phyloP scores from a whole-genome alignment of 2,888 invertebrate species.

The Rambutsinella grinnellia region DNA sequence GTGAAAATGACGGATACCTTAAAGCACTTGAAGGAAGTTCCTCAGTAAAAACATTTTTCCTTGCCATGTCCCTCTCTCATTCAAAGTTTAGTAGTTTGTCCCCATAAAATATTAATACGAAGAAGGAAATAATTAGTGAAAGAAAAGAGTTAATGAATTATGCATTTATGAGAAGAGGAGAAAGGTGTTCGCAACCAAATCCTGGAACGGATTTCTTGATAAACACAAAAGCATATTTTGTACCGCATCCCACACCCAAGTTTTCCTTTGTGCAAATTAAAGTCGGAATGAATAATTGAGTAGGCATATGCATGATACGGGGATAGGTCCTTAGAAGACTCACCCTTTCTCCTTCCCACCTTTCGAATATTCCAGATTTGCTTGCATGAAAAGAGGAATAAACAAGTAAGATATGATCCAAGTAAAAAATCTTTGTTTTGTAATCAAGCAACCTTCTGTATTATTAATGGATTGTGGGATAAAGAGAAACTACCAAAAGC shows the following conservation, averaged over 20 bases:
- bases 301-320: background rate
- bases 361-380: too few relatives aligned
- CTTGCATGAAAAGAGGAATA: too few relatives aligned
- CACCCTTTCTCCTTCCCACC: too few relatives aligned
- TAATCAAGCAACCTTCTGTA: too few relatives aligned
- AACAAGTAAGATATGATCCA: too few relatives aligned
- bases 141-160: background rate
- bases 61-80: too few relatives aligned
- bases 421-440: too few relatives aligned
- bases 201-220: background rate
- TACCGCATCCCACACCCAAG: constrained; percentile 4
- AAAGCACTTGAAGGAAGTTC: background rate
- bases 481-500: too few relatives aligned
- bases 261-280: constrained; percentile 25
- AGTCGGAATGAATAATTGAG: constrained; percentile 27
- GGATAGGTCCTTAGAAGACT: too few relatives aligned
- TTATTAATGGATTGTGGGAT: too few relatives aligned
- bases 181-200: constrained; percentile 4
- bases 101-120: constrained; percentile 31
- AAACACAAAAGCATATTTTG: background rate
- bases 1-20: background rate
- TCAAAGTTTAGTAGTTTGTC: too few relatives aligned
- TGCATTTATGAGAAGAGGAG: background rate
- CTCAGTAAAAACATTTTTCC: too few relatives aligned
- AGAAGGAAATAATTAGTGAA: constrained; percentile 23